These are phyloP conservation scores for Gymnosoma rotundatum DNA, from an alignment of 2,888 invertebrate species.

Conservation along the genomic window DNA sequence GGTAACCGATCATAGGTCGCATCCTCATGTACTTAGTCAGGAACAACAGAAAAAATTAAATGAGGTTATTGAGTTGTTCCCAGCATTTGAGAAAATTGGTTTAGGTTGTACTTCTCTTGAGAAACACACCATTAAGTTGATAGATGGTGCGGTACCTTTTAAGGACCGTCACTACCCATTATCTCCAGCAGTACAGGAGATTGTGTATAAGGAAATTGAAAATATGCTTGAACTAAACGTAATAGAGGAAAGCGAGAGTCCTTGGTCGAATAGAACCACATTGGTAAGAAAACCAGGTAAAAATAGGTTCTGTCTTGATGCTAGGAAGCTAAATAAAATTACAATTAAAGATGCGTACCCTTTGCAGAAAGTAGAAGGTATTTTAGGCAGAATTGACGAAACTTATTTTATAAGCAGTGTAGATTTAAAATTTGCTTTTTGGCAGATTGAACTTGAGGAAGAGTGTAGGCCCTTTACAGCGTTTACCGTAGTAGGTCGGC, in stretches of 20 bases:
- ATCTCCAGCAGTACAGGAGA: conserved; percentile 31
- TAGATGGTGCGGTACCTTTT: not conserved
- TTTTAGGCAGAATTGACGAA: too few species aligned
- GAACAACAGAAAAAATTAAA: conserved; percentile 17
- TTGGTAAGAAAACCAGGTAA: too few species aligned
- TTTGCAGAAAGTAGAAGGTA: too few species aligned
- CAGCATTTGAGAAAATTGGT: not conserved
- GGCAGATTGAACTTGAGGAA: too few species aligned
- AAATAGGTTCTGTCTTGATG: too few species aligned
- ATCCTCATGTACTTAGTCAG: not conserved
- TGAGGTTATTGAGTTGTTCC: not conserved
- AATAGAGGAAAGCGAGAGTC: not conserved
- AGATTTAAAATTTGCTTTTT: too few species aligned
- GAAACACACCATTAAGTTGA: not conserved
- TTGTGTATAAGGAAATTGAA: conserved; percentile 72
- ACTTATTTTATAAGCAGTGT: too few species aligned
- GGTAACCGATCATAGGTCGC: not conserved
- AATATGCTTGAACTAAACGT: conserved; percentile 71
- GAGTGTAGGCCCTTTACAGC: too few species aligned
- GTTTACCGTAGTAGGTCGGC: too few species aligned
- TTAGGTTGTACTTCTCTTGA: not conserved
- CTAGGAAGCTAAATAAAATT: too few species aligned
- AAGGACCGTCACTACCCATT: conserved; percentile 54
- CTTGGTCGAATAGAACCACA: conserved; percentile 36
- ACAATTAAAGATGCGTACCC: too few species aligned